These are phyloP conservation scores for Antechinus stuartii DNA, from an alignment of 2,113 vertebrate species.

Conservation along the genomic window DNA sequence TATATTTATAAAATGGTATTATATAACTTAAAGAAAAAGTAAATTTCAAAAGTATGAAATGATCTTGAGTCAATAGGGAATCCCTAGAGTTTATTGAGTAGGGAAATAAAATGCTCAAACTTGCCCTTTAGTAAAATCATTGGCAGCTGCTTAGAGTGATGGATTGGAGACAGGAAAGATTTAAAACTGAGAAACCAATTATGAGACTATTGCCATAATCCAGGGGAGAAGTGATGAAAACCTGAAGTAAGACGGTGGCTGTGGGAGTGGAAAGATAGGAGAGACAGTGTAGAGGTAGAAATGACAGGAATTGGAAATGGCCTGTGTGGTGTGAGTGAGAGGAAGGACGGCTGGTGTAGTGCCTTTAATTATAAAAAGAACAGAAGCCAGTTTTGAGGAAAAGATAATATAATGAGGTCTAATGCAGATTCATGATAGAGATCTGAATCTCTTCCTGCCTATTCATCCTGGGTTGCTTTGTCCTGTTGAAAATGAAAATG, in stretches of 20 bases:
- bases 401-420: neutral
- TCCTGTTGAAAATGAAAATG: neutral
- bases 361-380: neutral
- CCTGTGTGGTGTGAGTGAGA: neutral
- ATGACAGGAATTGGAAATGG: neutral
- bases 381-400: neutral
- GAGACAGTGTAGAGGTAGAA: neutral
- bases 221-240: neutral
- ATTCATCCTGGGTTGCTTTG: neutral
- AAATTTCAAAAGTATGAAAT: too few relatives aligned
- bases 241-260: neutral
- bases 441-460: neutral
- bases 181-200: neutral
- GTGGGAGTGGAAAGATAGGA: neutral
- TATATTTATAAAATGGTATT: too few relatives aligned
- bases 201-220: neutral
- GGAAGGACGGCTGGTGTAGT: neutral
- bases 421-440: neutral
- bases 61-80: too few relatives aligned
- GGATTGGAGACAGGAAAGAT: neutral
- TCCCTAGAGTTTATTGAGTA: neutral
- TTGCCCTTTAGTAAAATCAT: neutral
- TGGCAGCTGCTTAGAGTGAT: neutral
- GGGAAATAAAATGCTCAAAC: too few relatives aligned
- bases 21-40: too few relatives aligned